Base-by-base conservation (phyloP, 2,888 invertebrate species). In the Clanis bilineata region DNA sequence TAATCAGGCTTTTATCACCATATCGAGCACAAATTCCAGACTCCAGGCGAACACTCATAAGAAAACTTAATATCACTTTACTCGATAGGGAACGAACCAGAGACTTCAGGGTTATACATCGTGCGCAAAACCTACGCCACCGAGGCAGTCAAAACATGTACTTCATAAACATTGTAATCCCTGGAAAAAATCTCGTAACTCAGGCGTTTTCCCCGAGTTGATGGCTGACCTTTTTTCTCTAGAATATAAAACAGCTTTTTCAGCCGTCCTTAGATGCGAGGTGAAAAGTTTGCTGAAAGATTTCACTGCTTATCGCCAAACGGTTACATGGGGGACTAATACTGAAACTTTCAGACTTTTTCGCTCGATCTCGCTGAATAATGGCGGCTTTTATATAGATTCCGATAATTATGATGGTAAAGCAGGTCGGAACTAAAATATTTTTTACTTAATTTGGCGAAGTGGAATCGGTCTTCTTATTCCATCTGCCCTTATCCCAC, bases 281-380 rank as follows among this genome's bases (percentile, higher is more conserved):
- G 62, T 66, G 56, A 67, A 73, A 51, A 73, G 61, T 73, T 73
- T 61, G 62, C 60, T 58, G 59, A 61, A 55, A 72, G 64, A 68
- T 72, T 64, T 66, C 36, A 58, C 58, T 43, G 59, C 67, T 70
- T 70, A 73, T 72, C 64, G 66, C 70, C 67, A 67, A 66, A 63
- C 65, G 65, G 64, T 73, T 67, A 67, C 68, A 58, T 58, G 22
- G 57, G 41, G 57, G 60, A 64, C 62, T 69, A 66, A 68, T 67
- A 62, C 58, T 55, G 23, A 61, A 69, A 69, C 57, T 58, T 58
- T 58, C 25, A 38, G 25, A 15, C 36, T 22, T 36, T 47, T 43
- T 21, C 28, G 32, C 32, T 32, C n/a, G 21, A 22, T 36, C 55
- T 23, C n/a, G 39, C 23, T 39, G 55, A 56, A 39, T 56, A 56